These are phyloP conservation scores for Acipenser transmontanus DNA, from an alignment of 2,797 vertebrate genomes.

Conservation along the genomic window DNA sequence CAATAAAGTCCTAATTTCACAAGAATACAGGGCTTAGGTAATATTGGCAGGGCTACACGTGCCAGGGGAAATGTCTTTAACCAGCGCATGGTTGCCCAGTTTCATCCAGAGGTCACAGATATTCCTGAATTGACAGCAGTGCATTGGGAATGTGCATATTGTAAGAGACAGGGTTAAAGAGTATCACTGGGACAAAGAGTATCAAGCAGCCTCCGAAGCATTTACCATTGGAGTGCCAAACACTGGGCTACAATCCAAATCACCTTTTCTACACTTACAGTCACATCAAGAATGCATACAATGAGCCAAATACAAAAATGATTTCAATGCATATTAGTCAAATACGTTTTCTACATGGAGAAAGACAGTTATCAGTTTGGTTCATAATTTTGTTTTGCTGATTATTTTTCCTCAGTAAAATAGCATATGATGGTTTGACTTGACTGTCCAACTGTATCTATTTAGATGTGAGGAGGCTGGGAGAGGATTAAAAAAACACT, in stretches of 20 bases:
- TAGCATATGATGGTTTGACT: slow-evolving; percentile 2
- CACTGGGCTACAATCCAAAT: neutral
- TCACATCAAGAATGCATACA: too few relatives aligned
- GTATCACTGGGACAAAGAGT: neutral
- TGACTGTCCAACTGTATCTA: slow-evolving; percentile 3
- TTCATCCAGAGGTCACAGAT: too few relatives aligned
- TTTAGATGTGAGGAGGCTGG: slow-evolving; percentile 22
- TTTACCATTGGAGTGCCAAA: neutral
- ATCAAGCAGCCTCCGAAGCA: neutral
- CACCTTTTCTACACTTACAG: too few relatives aligned
- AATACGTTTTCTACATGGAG: neutral
- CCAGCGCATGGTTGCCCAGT: too few relatives aligned
- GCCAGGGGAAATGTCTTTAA: too few relatives aligned
- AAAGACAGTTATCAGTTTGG: neutral
- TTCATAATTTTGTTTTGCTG: too few relatives aligned
- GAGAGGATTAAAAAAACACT: slow-evolving; percentile 54
- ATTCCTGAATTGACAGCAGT: too few relatives aligned
- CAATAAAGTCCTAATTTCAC: neutral
- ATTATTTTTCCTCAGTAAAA: neutral
- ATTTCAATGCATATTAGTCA: too few relatives aligned
- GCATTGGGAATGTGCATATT: too few relatives aligned
- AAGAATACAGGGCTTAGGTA: too few relatives aligned
- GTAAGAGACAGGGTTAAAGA: neutral
- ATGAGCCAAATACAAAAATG: too few relatives aligned
- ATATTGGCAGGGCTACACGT: too few relatives aligned